These are phyloP conservation scores for Drosophila bunnanda DNA, from an alignment of 2,888 invertebrate species.

Conservation along the genomic window DNA sequence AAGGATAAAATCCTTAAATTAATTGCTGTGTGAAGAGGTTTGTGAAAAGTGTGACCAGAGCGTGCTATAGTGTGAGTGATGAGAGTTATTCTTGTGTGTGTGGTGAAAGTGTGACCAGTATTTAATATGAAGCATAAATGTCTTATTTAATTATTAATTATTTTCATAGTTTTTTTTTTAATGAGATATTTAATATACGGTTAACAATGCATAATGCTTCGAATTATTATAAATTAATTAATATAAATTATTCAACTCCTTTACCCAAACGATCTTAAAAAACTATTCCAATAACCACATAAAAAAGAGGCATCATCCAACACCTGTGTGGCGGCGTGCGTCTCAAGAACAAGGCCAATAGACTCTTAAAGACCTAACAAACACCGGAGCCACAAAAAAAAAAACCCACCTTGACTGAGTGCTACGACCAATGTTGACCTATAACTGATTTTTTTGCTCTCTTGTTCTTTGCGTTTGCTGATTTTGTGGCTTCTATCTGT, in stretches of 20 bases:
- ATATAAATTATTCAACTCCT: too few species aligned
- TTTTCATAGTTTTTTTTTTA: neutral
- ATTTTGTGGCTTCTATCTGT: slow-evolving; percentile 17
- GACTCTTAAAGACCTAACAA: slow-evolving; percentile 43
- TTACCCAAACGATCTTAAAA: neutral
- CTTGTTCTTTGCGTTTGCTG: slow-evolving; percentile 18
- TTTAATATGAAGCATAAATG: neutral
- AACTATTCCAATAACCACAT: neutral
- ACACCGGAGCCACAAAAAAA: slow-evolving; percentile 7
- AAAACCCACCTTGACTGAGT: slow-evolving; percentile 49
- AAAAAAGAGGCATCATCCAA: neutral
- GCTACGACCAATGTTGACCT: slow-evolving; percentile 70
- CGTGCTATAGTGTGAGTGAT: neutral
- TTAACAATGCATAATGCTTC: too few species aligned
- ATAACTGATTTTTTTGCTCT: slow-evolving; percentile 57
- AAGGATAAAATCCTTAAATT: neutral
- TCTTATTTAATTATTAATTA: neutral
- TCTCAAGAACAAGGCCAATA: slow-evolving; percentile 67
- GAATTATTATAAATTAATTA: too few species aligned
- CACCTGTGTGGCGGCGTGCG: slow-evolving; percentile 41
- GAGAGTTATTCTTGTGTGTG: neutral
- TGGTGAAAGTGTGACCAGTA: neutral
- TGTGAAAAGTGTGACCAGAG: neutral
- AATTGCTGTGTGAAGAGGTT: neutral
- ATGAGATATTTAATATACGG: neutral